A percentile compares a stretch with the other conserved stretches of the same genome.
phyloP scores from a whole-genome alignment of 2,797 vertebrate species.

The Mormyrops boulengeri region DNA sequence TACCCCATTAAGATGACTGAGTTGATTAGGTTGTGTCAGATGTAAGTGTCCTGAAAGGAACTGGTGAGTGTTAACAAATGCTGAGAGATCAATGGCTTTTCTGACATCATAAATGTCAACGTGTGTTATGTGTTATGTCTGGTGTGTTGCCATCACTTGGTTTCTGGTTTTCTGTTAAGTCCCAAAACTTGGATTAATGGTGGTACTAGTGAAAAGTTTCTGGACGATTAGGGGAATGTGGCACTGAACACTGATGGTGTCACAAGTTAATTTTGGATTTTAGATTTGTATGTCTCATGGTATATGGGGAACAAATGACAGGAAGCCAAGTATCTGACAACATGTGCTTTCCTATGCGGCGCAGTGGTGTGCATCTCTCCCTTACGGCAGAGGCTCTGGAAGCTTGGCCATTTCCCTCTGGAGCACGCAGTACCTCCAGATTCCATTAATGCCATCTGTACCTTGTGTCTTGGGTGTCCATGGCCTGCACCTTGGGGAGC shows the following conservation, averaged over 20 bases:
- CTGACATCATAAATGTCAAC: neutral
- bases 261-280: neutral
- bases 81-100: neutral
- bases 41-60: constrained; percentile 32
- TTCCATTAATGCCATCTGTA: constrained; percentile 61
- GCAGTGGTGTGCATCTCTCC: constrained; percentile 29
- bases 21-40: constrained; percentile 46
- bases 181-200: neutral
- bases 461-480: constrained; percentile 45
- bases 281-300: no score
- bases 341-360: constrained; percentile 29
- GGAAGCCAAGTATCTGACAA: constrained; percentile 23
- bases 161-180: neutral
- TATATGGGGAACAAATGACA: constrained; percentile 30
- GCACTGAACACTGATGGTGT: neutral
- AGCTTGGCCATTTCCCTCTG: constrained; percentile 54
- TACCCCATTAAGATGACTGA: neutral
- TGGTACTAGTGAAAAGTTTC: neutral
- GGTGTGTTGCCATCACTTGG: neutral
- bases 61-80: constrained; percentile 48
- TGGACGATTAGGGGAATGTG: neutral
- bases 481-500: constrained; percentile 36
- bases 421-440: constrained; percentile 55
- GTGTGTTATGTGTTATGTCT: neutral
- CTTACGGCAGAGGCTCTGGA: constrained; percentile 44